Evolutionary conservation across 2,888 invertebrate species (phyloP).

Genomic region (Dicyrtomina minuta): DNA sequence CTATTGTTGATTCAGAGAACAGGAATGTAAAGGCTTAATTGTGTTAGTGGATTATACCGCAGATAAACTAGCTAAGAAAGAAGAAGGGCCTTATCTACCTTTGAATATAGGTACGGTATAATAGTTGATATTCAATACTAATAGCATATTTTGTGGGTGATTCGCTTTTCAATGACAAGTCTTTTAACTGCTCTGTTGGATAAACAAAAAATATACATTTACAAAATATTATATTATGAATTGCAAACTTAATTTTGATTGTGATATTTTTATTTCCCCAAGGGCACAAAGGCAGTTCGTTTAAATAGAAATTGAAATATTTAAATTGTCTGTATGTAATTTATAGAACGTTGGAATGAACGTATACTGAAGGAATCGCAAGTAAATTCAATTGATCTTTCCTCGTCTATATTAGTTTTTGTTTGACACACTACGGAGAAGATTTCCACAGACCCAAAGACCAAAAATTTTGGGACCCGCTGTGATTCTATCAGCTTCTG

Average conservation of each 20-base stretch:
- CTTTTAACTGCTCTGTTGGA: slow-evolving; percentile 43
- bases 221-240: too few species aligned
- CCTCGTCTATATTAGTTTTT: slow-evolving; percentile 45
- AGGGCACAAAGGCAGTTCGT: not conserved
- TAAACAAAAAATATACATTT: too few species aligned
- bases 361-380: slow-evolving; percentile 32
- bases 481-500: slow-evolving; percentile 39
- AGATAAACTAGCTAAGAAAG: too few species aligned
- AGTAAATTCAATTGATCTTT: slow-evolving; percentile 36
- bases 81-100: too few species aligned
- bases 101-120: too few species aligned
- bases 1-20: too few species aligned
- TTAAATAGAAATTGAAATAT: not conserved
- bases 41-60: too few species aligned
- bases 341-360: slow-evolving; percentile 40
- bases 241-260: too few species aligned
- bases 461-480: slow-evolving; percentile 51
- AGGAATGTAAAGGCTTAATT: too few species aligned
- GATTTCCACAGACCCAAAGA: slow-evolving; percentile 26
- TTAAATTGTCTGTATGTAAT: slow-evolving; percentile 8
- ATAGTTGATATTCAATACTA: too few species aligned
- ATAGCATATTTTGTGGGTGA: slow-evolving; percentile 44
- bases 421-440: slow-evolving; percentile 48
- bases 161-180: slow-evolving; percentile 31
- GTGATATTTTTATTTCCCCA: not conserved